Base-by-base conservation (phyloP, 2,797 vertebrate species). In the Cuculus canorus region DNA sequence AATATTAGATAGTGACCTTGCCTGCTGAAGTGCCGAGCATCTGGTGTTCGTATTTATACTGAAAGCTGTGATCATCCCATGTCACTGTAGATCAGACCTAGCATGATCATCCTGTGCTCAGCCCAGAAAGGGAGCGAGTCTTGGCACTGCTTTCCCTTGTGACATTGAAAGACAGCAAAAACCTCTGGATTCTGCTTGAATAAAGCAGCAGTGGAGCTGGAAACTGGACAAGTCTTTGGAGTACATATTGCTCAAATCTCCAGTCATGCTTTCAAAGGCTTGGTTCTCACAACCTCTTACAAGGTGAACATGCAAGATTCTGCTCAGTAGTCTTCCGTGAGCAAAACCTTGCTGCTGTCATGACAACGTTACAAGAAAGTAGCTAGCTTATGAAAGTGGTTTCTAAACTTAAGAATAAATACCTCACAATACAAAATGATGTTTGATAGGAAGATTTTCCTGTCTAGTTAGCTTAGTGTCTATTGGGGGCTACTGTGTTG, bases 1-100 rank as follows among this genome's bases (percentile, higher is more conserved):
- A 91, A 92, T 94, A 88, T 95, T 90, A 87, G 76, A 78, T 86
- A 85, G 80, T 69, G 79, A 83, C 92, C 80, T 90, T 71, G 61
- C 77, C 70, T 0, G 0, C 66, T 53, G 85, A 88, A 93, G 69
- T 48, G 28, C 52, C 0, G 16, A 94, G 59, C 87, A 93, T 88
- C 91, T 92, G 87, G 72, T 79, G 15, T 70, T 66, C 0, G 0
- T 2, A 2, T 61, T 70, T 79, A 50, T 92, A 59, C 72, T 90
- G 91, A 91, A 81, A 86, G 69, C 85, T 92, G 59, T 92, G 82
- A 95, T 86, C 71, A 81, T 85, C 82, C 80, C 39, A 8, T 63
- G 91, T 93, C 93, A 75, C 63, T 90, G 47, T 84, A 76, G 80
- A 95, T 96, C 85, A 94, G 79, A 77, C 68, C 50, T 45, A 43